Conservation (phyloP, 2,113 vertebrate species). For the Perognathus longimembris region DNA sequence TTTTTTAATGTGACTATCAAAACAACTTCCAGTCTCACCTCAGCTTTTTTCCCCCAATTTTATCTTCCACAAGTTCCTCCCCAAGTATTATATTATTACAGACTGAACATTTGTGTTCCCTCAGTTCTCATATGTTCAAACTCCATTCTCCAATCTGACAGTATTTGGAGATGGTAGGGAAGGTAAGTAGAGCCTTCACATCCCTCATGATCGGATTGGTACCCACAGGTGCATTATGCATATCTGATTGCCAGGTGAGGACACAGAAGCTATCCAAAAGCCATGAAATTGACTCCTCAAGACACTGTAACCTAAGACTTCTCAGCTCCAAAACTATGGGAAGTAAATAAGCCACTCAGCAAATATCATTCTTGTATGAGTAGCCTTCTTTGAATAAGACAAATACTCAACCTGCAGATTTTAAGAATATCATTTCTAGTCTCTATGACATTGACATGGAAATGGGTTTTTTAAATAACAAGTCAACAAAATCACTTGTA, state of each 20-base stretch:
- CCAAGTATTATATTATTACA: not conserved
- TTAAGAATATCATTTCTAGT: slow-evolving; percentile 17
- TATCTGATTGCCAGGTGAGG: not conserved
- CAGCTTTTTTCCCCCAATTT: not conserved
- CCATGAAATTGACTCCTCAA: not conserved
- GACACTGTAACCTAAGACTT: not conserved
- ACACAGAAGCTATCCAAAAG: not conserved
- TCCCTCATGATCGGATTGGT: not conserved
- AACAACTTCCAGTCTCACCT: not conserved
- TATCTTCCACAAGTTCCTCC: not conserved
- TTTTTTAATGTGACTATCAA: not conserved
- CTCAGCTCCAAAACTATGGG: not conserved
- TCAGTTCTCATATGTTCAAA: not conserved
- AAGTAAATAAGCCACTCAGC: not conserved
- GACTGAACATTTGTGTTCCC: not conserved
- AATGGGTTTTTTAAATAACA: not conserved
- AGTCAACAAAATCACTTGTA: not conserved
- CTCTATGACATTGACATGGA: not conserved
- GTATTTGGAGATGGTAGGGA: not conserved
- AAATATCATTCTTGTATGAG: not conserved
- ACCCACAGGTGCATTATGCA: no score
- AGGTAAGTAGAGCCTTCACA: not conserved
- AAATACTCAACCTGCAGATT: not conserved
- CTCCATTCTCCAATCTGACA: not conserved
- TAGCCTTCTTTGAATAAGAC: not conserved